Conservation (phyloP, 2,797 vertebrate species). For the Nyctalus aviator region DNA sequence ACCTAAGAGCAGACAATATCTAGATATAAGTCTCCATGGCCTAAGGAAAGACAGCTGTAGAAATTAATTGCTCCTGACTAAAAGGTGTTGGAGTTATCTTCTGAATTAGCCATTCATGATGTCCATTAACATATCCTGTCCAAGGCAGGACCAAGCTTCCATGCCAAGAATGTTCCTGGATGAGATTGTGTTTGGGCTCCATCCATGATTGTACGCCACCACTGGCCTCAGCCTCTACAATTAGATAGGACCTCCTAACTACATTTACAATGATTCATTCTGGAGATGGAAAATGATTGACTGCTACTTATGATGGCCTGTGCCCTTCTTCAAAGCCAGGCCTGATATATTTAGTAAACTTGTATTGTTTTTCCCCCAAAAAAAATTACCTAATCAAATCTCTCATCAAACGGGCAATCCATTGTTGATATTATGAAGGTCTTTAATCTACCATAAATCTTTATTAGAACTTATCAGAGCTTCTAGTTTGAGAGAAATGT, state of each 20-base stretch:
- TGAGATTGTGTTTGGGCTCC: conserved; percentile 64
- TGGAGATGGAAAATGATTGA: conserved; percentile 60
- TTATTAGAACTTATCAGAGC: conserved; percentile 97
- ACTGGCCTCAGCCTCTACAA: conserved; percentile 71
- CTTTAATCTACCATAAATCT: conserved; percentile 99
- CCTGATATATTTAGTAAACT: conserved; percentile 84
- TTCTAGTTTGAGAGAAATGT: conserved; percentile 97
- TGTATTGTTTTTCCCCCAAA: conserved; percentile 83
- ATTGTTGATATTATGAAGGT: conserved; percentile 98
- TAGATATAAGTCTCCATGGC: background rate
- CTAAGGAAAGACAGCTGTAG: background rate
- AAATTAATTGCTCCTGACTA: background rate
- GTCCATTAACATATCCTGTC: background rate
- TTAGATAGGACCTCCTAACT: conserved; percentile 75
- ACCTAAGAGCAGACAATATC: fast-evolving
- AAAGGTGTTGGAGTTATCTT: background rate
- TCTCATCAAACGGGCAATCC: conserved; percentile 94
- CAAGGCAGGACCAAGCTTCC: background rate
- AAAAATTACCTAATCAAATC: conserved; percentile 88
- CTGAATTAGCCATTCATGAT: background rate
- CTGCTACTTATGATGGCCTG: conserved; percentile 69
- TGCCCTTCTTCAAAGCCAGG: conserved; percentile 84
- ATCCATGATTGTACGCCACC: conserved; percentile 72
- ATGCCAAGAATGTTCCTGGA: background rate
- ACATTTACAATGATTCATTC: conserved; percentile 72